Conservation (phyloP, 2,113 vertebrate genomes). For the Pitta sordida region DNA sequence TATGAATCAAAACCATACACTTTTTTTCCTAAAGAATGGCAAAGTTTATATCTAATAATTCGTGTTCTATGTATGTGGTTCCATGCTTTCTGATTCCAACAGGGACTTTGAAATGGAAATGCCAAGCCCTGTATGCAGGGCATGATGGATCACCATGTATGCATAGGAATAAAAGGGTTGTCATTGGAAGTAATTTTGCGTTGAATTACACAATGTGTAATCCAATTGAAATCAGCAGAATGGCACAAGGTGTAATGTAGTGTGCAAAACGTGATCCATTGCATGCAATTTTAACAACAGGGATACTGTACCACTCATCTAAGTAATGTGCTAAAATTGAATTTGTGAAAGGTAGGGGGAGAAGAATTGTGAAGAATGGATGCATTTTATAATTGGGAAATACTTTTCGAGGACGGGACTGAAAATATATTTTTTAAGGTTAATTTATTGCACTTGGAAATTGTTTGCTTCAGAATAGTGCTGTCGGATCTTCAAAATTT, state of each 20-base stretch:
- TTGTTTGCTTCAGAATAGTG: background rate
- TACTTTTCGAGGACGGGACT: background rate
- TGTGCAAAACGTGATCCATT: conserved; percentile 59
- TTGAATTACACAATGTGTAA: conserved; percentile 68
- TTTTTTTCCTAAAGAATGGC: background rate
- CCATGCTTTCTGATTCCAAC: conserved; percentile 58
- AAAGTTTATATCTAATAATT: conserved; percentile 49
- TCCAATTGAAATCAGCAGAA: conserved; percentile 66
- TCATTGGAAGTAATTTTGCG: conserved; percentile 66
- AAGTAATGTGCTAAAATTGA: conserved; percentile 50
- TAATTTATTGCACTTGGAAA: background rate
- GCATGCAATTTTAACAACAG: conserved; percentile 40
- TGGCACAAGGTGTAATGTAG: conserved; percentile 61
- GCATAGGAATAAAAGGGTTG: conserved; percentile 58
- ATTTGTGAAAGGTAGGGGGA: conserved; percentile 33
- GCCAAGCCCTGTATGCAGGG: conserved; percentile 21
- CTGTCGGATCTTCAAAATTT: background rate
- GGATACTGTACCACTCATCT: background rate
- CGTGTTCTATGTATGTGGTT: conserved; percentile 42
- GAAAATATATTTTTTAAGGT: conserved; percentile 12
- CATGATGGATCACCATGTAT: conserved; percentile 67
- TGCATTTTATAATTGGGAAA: conserved; percentile 23
- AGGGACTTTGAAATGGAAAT: conserved; percentile 62
- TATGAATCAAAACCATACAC: background rate
- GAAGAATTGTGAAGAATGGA: conserved; percentile 16